Evolutionary conservation across 2,797 vertebrate species (phyloP), one percentile per base, ranked within the genome.

Genomic region (Hyperoplus immaculatus): DNA sequence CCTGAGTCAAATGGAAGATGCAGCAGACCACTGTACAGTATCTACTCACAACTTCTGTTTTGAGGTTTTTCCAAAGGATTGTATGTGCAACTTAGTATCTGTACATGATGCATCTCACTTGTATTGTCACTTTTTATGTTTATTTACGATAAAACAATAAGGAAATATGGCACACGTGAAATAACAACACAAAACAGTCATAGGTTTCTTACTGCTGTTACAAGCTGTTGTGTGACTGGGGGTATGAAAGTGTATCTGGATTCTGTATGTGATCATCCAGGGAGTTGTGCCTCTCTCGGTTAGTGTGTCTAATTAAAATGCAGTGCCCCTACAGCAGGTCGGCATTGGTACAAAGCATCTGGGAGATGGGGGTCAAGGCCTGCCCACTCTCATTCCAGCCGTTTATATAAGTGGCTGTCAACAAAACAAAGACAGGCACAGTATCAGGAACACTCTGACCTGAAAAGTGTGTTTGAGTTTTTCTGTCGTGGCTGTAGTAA

Each of bases 301-400:
- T 75, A 74, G 38, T 64, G 65, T 75, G 53, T 66, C 62, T 83
- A 65, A 88, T 90, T 88, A 83, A 89, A 88, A 92, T 86, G 77
- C 77, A 82, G 42, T 75, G 45, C 38, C 70, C 85, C 80, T 86
- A 81, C 80, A 88, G 83, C 83, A 76, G 77, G 53, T 47, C 8
- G 5, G 42, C 58, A 43, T 83, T 43, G 59, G 51, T 63, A 59
- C 74, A 76, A 88, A 80, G 78, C 83, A 81, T 84, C 66, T 85
- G 76, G 74, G 83, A 89, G 81, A 78, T 1, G 1, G 56, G 29
- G 87, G 87, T 89, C 83, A 87, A 84, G 80, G 75, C 65, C 75
- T 80, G 49, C 76, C 63, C 50, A 59, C 76, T 84, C 69, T 68
- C 21, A 4, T 65, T 84, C 21, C 55, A 80, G 72, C 58, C 66